These are phyloP conservation scores for Phaethon lepturus DNA, from an alignment of 2,113 vertebrate species.

Conservation along the genomic window DNA sequence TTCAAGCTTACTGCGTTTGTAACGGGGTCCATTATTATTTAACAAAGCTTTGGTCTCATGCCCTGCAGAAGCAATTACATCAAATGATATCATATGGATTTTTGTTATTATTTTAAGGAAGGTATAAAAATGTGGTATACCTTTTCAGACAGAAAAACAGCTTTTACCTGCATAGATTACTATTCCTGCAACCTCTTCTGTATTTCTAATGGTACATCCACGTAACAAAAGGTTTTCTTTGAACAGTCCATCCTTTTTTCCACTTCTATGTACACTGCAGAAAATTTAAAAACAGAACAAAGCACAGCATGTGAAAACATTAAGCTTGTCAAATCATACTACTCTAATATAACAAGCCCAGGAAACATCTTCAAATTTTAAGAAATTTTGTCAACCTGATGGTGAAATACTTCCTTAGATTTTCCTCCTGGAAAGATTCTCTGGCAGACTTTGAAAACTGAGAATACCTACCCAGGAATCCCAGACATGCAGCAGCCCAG, in stretches of 20 bases:
- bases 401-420: neutral
- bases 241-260: conserved; percentile 86
- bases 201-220: conserved; percentile 95
- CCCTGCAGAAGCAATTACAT: conserved; percentile 76
- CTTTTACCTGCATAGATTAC: conserved; percentile 93
- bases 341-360: neutral
- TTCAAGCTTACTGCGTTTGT: conserved; percentile 97
- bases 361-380: neutral
- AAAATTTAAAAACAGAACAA: conserved; percentile 19
- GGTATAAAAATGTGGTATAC: neutral
- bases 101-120: neutral
- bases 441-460: neutral
- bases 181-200: conserved; percentile 93
- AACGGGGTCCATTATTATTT: conserved; percentile 96
- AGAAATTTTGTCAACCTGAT: neutral
- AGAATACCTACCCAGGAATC: neutral
- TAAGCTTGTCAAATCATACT: neutral
- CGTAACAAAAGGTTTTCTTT: conserved; percentile 95
- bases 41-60: conserved; percentile 98
- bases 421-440: neutral
- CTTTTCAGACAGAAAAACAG: neutral
- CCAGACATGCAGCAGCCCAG: neutral
- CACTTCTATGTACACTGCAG: conserved; percentile 84
- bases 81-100: neutral
- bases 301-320: conserved; percentile 3